phyloP scores from a whole-genome alignment of 2,797 vertebrate genomes.

The Gymnocypris eckloni region DNA sequence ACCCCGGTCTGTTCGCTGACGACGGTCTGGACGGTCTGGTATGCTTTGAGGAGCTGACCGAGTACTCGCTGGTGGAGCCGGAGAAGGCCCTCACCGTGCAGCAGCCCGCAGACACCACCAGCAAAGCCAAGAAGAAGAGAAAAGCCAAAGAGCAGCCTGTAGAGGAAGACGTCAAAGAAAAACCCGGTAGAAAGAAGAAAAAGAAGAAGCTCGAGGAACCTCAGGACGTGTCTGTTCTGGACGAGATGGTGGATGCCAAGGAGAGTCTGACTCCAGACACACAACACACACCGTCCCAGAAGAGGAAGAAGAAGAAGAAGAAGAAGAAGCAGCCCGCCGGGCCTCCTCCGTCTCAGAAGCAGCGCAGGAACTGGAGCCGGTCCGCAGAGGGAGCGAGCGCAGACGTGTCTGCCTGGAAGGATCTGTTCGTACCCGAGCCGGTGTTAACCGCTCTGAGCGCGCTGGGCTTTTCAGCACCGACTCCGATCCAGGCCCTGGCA shows the following conservation, averaged over 20 bases:
- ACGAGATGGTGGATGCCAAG: no score
- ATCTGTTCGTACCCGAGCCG: slow-evolving; percentile 86
- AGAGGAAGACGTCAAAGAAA: slow-evolving; percentile 60
- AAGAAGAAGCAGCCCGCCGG: not conserved
- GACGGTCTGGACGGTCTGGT: slow-evolving; percentile 87
- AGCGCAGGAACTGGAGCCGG: slow-evolving; percentile 86
- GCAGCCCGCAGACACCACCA: not conserved
- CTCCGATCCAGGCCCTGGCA: slow-evolving; percentile 91
- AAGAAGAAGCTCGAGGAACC: slow-evolving; percentile 45
- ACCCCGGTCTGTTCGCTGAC: slow-evolving; percentile 86
- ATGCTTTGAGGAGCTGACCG: slow-evolving; percentile 93
- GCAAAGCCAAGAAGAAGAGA: slow-evolving; percentile 66
- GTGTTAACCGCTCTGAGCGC: slow-evolving; percentile 87
- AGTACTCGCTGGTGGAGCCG: slow-evolving; percentile 84
- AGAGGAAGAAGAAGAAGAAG: not conserved
- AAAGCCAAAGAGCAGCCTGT: slow-evolving; percentile 65
- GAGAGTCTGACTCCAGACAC: no score
- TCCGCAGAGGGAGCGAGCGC: slow-evolving; percentile 71
- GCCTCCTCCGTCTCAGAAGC: slow-evolving; percentile 64
- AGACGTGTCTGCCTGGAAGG: slow-evolving; percentile 89
- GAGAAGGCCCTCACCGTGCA: slow-evolving; percentile 62
- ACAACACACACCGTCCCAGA: no score
- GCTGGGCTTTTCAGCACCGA: slow-evolving; percentile 90
- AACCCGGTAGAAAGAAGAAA: slow-evolving; percentile 63
- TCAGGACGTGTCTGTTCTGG: not conserved